These are phyloP conservation scores for Saccostrea echinata DNA, from an alignment of 1,140 invertebrate species.

Conservation along the genomic window DNA sequence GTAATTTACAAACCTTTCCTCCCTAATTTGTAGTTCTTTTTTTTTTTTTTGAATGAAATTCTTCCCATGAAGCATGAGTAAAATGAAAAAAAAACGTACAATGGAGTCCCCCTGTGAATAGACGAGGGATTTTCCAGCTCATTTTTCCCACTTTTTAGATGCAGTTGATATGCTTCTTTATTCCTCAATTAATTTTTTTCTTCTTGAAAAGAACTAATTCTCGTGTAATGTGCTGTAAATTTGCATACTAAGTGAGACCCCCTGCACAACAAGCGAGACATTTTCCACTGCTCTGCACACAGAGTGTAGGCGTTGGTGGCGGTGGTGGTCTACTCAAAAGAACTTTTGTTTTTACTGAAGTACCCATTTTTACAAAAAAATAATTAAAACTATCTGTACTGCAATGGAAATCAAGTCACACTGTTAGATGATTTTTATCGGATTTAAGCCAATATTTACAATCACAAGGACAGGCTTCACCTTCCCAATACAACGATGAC, in stretches of 20 bases:
- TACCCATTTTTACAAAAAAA: not conserved
- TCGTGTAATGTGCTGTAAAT: not conserved
- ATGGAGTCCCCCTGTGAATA: not conserved
- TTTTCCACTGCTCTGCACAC: not conserved
- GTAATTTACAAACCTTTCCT: not conserved
- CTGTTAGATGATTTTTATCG: not conserved
- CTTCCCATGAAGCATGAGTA: not conserved
- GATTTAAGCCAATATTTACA: not conserved
- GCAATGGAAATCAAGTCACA: not conserved
- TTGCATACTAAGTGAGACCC: not conserved
- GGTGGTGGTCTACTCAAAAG: not conserved
- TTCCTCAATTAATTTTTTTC: not conserved
- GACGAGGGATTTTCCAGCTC: not conserved
- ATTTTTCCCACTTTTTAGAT: not conserved
- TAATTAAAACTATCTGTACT: not conserved
- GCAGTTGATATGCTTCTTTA: not conserved
- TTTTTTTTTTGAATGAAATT: conserved; percentile 16
- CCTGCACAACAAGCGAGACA: too few species aligned
- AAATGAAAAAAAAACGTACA: not conserved
- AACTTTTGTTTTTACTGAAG: not conserved
- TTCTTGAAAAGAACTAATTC: not conserved
- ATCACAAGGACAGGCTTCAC: not conserved
- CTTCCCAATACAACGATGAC: not conserved
- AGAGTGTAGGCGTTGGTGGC: not conserved
- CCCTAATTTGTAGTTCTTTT: too few species aligned